Base-by-base conservation (phyloP, 1,140 invertebrate species). In the Drosophila mayri region DNA sequence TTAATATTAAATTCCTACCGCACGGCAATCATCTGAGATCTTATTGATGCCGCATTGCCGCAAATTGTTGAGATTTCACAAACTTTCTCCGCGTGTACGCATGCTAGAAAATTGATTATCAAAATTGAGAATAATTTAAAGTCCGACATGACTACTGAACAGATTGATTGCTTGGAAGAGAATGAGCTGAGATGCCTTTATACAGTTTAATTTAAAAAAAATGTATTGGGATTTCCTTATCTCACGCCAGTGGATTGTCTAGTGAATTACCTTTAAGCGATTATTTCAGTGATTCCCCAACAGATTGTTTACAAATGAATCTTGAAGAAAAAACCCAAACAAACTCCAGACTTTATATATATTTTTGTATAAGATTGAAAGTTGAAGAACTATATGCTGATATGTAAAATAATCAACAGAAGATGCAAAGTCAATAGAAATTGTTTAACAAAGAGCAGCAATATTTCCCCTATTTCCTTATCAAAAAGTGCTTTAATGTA, bases 11-110 rank as follows among this genome's bases (percentile, higher is more conserved):
- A 46, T 32, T 0, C 5, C 10, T 28, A 71, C 67, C 67, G 47
- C 41, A 71, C 63, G 22, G 67, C 67, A 30, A 55, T 67, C 63
- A 71, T 71, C n/a, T 71, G 67, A n/a, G 62, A 71, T 55, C 67
- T 18, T 32, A 71, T 67, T 9, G 67, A 71, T 7, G 67, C 62
- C 3, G 67, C 63, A 46, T 67, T 71, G 12, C 67, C 63, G 20
- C 67, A 67, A 32, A 71, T 71, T 6, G 67, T 32, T 25, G 67
- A 71, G 20, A 71, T 25, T 71, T 71, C 67, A 35, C 67, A 71
- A 3, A 43, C 38, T 67, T 38, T 67, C 28, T 71, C 38, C 14
- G 47, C 63, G 4, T 55, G 14, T 18, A 18, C 30, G 12, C 32
- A n/a, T 4, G 30, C 16, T 12, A 54, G 30, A 22, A 44, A 11